phyloP scores from a whole-genome alignment of 2,888 invertebrate genomes.

The Agrochola circellaris region DNA sequence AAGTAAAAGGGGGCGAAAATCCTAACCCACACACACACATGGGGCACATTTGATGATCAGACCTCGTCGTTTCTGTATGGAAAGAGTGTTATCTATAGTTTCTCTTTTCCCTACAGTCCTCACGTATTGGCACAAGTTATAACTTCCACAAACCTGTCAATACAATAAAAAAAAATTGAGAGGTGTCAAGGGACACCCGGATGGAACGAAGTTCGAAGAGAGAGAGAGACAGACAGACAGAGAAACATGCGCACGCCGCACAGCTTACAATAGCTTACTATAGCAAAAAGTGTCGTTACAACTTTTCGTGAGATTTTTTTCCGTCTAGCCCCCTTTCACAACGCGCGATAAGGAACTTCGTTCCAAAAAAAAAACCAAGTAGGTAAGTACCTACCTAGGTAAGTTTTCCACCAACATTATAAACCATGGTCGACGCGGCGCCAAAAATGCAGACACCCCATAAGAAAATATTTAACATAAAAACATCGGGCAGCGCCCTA shows the following conservation, averaged over 20 bases:
- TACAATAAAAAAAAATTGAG: background rate
- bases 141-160: background rate
- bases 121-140: background rate
- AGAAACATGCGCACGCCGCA: no score
- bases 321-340: no score
- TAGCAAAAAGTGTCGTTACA: no score
- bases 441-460: slow-evolving; percentile 56
- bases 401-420: slow-evolving; percentile 18
- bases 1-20: background rate
- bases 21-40: no score
- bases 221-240: no score
- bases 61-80: background rate
- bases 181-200: no score
- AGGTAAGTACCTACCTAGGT: background rate
- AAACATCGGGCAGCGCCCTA: slow-evolving; percentile 74
- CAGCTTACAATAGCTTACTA: no score
- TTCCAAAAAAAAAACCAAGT: slow-evolving; percentile 6
- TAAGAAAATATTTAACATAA: slow-evolving; percentile 72
- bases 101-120: background rate
- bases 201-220: no score
- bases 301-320: no score
- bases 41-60: background rate
- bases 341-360: no score
- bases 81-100: no score
- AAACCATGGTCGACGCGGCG: slow-evolving; percentile 27